Evolutionary conservation across 2,888 invertebrate genomes (phyloP).

Genomic region (Polietes domitor): DNA sequence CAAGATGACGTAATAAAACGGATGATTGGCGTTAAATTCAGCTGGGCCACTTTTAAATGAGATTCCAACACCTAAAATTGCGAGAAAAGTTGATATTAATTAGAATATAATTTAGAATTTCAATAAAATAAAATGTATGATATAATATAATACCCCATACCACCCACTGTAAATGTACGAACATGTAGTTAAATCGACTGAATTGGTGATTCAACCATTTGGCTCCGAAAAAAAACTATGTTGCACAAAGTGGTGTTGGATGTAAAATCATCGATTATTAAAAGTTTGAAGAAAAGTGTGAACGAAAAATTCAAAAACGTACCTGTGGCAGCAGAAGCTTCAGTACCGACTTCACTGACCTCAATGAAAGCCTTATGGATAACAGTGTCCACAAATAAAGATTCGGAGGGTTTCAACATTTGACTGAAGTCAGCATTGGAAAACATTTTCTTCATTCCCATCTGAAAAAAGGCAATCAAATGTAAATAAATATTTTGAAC

Average conservation of each 20-base stretch:
- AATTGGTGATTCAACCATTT: no score
- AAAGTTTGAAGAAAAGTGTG: no score
- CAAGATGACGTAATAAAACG: constrained; percentile 7
- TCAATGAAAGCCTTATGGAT: constrained; percentile 93
- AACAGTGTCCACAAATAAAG: constrained; percentile 85
- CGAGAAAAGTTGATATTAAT: no score
- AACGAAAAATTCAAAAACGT: constrained; percentile 26
- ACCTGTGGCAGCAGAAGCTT: constrained; percentile 88
- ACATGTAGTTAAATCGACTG: no score
- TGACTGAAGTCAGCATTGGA: constrained; percentile 84
- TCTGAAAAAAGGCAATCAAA: constrained; percentile 77
- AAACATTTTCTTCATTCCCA: constrained; percentile 88
- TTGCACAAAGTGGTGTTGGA: neutral
- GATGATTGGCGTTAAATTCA: constrained; percentile 37
- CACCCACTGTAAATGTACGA: no score
- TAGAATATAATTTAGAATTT: no score
- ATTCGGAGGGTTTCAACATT: constrained; percentile 81
- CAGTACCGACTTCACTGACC: constrained; percentile 93
- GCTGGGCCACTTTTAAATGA: constrained; percentile 56
- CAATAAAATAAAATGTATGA: no score
- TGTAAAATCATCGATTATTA: no score
- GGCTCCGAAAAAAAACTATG: no score
- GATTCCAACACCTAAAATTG: no score
- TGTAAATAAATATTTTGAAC: neutral
- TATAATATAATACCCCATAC: no score